Conservation (phyloP, 2,797 vertebrate species). For the Sebastiscus albofasciatus region DNA sequence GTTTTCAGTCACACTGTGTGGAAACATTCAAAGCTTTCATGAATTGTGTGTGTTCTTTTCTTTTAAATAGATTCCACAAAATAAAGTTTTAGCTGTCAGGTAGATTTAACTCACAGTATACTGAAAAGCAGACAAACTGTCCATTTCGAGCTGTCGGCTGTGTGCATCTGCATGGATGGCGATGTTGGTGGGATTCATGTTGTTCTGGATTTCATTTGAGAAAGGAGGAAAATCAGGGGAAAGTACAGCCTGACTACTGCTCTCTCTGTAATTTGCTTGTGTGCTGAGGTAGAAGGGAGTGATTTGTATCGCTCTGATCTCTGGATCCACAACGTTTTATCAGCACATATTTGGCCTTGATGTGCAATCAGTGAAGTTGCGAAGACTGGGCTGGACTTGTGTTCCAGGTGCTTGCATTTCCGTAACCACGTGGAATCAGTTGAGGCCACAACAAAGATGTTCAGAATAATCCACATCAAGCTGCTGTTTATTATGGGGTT, state of each 20-base stretch:
- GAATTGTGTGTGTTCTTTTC: neutral
- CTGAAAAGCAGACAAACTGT: neutral
- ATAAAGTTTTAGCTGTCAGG: neutral
- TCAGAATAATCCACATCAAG: neutral
- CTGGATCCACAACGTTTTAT: constrained; percentile 63
- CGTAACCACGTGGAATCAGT: constrained; percentile 60
- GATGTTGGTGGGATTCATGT: neutral
- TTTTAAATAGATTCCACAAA: neutral
- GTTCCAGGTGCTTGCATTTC: constrained; percentile 66
- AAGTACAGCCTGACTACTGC: neutral
- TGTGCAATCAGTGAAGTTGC: constrained; percentile 64
- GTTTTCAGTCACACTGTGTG: neutral
- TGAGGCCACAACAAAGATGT: constrained; percentile 55
- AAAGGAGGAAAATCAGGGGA: neutral
- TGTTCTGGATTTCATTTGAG: neutral
- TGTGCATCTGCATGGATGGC: neutral
- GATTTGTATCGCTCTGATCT: constrained; percentile 18
- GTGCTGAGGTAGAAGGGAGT: constrained; percentile 24
- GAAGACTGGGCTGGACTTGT: constrained; percentile 27
- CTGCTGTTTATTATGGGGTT: neutral
- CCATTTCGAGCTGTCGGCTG: neutral
- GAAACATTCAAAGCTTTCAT: neutral
- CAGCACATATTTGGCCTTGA: constrained; percentile 62
- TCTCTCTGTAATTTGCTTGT: constrained; percentile 13
- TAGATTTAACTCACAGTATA: neutral